These are phyloP conservation scores for Rhinichthys osculus DNA, from an alignment of 2,797 vertebrate species.

Conservation along the genomic window DNA sequence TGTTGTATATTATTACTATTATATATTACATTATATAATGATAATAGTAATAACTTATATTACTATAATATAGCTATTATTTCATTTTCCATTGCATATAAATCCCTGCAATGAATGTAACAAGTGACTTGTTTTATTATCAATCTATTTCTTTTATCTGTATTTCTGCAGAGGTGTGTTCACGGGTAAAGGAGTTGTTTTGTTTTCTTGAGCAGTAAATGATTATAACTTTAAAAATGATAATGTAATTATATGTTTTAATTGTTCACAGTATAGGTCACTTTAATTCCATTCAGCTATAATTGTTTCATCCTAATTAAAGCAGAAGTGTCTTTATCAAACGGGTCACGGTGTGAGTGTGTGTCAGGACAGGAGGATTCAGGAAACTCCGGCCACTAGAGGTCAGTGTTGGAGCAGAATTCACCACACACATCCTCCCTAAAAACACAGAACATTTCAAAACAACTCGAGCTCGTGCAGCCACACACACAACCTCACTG, in stretches of 20 bases:
- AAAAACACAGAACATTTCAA: background rate
- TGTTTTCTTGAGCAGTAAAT: background rate
- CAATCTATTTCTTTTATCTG: background rate
- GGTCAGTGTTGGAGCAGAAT: slow-evolving; percentile 95
- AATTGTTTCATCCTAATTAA: slow-evolving; percentile 64
- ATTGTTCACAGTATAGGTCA: slow-evolving; percentile 20
- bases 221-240: background rate
- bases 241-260: background rate
- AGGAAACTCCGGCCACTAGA: slow-evolving; percentile 83
- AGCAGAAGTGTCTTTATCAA: slow-evolving; percentile 72
- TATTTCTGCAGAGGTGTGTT: background rate
- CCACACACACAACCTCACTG: slow-evolving; percentile 45
- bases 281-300: slow-evolving; percentile 40
- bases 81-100: background rate
- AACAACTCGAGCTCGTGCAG: slow-evolving; percentile 8
- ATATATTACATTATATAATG: background rate
- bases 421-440: slow-evolving; percentile 59
- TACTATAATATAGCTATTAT: background rate
- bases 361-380: slow-evolving; percentile 41
- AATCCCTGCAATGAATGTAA: too few species aligned
- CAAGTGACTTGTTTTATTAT: background rate
- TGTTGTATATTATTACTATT: background rate
- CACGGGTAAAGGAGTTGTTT: background rate
- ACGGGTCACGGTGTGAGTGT: slow-evolving; percentile 58
- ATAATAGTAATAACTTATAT: background rate